phyloP scores from a whole-genome alignment of 2,888 invertebrate genomes.

The Cryptocephalus moraei region DNA sequence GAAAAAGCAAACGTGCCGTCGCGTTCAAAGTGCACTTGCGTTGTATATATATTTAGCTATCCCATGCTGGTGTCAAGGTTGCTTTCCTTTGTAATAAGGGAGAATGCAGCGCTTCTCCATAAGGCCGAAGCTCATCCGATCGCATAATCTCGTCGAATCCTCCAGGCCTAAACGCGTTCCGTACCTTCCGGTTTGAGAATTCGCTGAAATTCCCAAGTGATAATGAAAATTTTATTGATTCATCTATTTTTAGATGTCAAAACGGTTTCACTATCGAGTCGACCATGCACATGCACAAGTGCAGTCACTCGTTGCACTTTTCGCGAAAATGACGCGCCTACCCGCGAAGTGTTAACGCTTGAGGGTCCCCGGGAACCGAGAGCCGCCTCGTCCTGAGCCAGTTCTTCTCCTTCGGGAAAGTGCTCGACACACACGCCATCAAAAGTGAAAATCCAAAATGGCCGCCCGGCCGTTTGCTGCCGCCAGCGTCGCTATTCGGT shows the following conservation, averaged over 20 bases:
- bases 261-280: constrained; percentile 25
- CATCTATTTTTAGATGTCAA: constrained; percentile 29
- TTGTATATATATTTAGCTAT: not conserved
- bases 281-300: constrained; percentile 14
- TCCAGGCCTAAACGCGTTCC: not conserved
- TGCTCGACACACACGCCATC: constrained; percentile 17
- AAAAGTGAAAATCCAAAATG: constrained; percentile 43
- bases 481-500: constrained; percentile 4
- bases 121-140: no score
- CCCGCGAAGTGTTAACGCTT: not conserved
- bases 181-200: not conserved
- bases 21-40: no score
- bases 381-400: not conserved
- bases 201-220: constrained; percentile 16
- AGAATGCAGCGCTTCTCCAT: not conserved
- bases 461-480: constrained; percentile 33
- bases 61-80: not conserved
- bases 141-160: no score
- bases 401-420: not conserved
- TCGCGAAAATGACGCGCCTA: not conserved
- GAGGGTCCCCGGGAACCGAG: not conserved
- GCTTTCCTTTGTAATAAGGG: not conserved
- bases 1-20: no score
- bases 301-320: constrained; percentile 12
- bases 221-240: constrained; percentile 31